Conservation (phyloP, 2,113 vertebrate species). For the Protobothrops flavoviridis region DNA sequence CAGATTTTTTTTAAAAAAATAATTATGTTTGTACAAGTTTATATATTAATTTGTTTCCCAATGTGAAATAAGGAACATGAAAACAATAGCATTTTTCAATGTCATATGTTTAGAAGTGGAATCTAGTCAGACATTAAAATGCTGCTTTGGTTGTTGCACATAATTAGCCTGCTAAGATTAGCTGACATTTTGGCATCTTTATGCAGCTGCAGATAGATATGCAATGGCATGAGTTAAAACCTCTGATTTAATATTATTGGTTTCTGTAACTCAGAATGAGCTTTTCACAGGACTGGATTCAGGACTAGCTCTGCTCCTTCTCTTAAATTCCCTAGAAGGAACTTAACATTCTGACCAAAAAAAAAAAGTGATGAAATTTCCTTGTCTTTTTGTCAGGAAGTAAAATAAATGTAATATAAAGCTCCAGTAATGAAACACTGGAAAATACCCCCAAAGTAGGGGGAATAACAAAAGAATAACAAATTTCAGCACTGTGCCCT, state of each 20-base stretch:
- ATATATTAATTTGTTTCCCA: not conserved
- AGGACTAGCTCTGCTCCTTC: not conserved
- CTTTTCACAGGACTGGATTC: not conserved
- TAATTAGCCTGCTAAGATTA: not conserved
- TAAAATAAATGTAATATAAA: not conserved
- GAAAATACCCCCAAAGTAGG: not conserved
- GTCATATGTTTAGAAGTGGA: not conserved
- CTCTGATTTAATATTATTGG: not conserved
- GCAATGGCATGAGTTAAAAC: not conserved
- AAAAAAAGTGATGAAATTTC: not conserved
- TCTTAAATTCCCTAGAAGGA: not conserved
- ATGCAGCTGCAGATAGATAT: not conserved
- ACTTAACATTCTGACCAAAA: not conserved
- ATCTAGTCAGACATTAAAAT: not conserved
- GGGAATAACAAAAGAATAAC: not conserved
- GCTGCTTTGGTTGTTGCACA: not conserved
- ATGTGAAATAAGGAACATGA: not conserved
- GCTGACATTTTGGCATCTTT: not conserved
- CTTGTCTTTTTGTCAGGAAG: not conserved
- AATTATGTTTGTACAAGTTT: not conserved
- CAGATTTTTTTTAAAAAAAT: not conserved
- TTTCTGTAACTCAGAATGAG: not conserved
- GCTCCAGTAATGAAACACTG: not conserved
- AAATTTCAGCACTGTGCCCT: not conserved
- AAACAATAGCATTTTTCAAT: not conserved